phyloP scores from a whole-genome alignment of 2,888 invertebrate genomes.

The Machimus rusticus region DNA sequence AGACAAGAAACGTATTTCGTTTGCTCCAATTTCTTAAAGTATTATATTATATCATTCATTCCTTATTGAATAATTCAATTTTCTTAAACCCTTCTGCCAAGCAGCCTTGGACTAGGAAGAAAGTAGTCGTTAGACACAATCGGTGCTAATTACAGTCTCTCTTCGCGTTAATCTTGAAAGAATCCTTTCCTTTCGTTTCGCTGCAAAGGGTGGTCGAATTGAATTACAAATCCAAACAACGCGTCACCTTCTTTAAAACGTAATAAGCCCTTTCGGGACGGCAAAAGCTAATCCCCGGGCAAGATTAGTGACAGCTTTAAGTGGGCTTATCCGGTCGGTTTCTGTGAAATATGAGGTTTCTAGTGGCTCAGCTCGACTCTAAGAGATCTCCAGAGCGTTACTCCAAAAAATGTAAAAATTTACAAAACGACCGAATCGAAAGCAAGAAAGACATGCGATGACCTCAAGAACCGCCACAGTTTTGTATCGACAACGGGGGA shows the following conservation, averaged over 20 bases:
- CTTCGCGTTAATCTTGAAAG: not conserved
- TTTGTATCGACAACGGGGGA: conserved; percentile 1
- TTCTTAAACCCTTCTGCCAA: not conserved
- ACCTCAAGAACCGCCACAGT: not conserved
- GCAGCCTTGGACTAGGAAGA: not conserved
- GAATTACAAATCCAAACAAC: not conserved
- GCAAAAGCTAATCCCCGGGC: not conserved
- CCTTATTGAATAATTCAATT: not conserved
- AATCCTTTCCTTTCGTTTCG: not conserved
- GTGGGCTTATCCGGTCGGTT: conserved; percentile 21
- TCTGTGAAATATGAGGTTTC: not conserved
- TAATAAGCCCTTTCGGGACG: not conserved
- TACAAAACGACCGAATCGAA: not conserved
- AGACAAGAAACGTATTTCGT: not conserved
- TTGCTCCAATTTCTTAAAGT: not conserved
- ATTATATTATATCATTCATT: not conserved
- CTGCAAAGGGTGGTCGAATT: not conserved
- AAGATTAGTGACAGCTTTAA: conserved; percentile 11
- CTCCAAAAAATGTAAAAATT: not conserved
- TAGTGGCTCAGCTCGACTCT: not conserved
- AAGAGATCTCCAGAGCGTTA: not conserved
- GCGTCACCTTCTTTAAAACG: not conserved
- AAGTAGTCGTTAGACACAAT: not conserved
- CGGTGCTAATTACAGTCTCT: not conserved
- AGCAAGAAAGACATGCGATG: not conserved